Conservation (phyloP, 2,797 vertebrate species). For the Macropodus opercularis region DNA sequence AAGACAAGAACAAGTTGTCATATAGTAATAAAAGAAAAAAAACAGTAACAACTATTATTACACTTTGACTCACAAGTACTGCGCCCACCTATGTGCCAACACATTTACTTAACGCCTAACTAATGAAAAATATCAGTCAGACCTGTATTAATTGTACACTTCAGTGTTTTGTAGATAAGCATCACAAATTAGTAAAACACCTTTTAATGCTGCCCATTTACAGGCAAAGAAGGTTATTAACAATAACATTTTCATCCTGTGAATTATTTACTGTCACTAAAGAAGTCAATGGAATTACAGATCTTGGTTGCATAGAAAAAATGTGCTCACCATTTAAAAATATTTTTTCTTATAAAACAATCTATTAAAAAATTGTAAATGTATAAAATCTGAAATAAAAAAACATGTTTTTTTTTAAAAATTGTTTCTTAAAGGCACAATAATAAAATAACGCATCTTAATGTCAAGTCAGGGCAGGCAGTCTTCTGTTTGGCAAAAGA, state of each 20-base stretch:
- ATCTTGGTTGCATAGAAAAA: constrained; percentile 78
- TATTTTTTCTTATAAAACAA: constrained; percentile 75
- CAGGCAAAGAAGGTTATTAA: constrained; percentile 65
- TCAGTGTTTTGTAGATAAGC: constrained; percentile 46
- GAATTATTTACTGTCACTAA: constrained; percentile 46
- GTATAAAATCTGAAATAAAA: constrained; percentile 69
- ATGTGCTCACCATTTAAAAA: constrained; percentile 66
- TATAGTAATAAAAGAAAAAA: constrained; percentile 41
- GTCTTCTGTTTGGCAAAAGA: constrained; percentile 76
- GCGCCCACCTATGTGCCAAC: constrained; percentile 65
- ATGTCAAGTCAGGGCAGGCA: constrained; percentile 71
- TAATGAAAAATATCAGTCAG: constrained; percentile 36
- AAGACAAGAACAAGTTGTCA: constrained; percentile 72
- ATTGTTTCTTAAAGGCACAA: constrained; percentile 77
- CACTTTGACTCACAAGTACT: constrained; percentile 48
- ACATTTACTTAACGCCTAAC: constrained; percentile 36
- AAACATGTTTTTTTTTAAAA: constrained; percentile 56
- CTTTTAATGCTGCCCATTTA: constrained; percentile 49
- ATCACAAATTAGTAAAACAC: constrained; percentile 51
- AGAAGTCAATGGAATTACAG: constrained; percentile 55
- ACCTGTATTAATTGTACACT: constrained; percentile 25
- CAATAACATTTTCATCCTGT: constrained; percentile 61
- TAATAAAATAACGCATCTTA: constrained; percentile 54
- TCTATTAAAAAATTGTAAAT: constrained; percentile 62
- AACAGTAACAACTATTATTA: constrained; percentile 32